These are phyloP conservation scores for Vidua macroura DNA, from an alignment of 2,113 vertebrate species.

Conservation along the genomic window DNA sequence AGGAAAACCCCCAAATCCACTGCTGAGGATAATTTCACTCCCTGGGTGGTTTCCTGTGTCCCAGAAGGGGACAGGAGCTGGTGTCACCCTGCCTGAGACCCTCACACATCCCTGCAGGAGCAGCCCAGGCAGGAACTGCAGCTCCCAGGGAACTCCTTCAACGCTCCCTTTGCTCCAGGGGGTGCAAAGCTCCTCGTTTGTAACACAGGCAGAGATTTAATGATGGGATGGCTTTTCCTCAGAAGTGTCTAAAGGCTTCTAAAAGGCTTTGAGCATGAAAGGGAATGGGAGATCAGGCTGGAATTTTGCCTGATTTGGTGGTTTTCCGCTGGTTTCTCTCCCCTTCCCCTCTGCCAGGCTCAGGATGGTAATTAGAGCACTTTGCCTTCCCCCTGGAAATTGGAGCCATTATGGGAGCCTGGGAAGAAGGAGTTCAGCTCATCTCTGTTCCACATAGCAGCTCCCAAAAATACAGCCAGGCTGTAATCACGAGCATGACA, in stretches of 20 bases:
- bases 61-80: not conserved
- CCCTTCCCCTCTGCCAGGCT: not conserved
- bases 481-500: not conserved
- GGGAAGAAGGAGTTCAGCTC: not conserved
- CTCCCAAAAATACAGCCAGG: not conserved
- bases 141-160: not conserved
- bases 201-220: constrained; percentile 1
- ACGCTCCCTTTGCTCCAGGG: not conserved
- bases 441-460: not conserved
- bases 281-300: not conserved
- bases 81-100: not conserved
- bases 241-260: constrained; percentile 10
- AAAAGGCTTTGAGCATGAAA: constrained; percentile 29
- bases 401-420: not conserved
- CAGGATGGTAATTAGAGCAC: not conserved
- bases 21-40: not conserved
- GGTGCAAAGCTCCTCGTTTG: not conserved
- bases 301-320: not conserved
- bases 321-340: not conserved
- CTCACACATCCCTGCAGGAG: not conserved
- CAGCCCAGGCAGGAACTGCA: not conserved
- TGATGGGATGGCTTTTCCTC: not conserved
- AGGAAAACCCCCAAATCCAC: not conserved
- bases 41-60: not conserved
- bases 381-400: not conserved